phyloP scores from a whole-genome alignment of 2,113 vertebrate species.

The Lophius piscatorius region DNA sequence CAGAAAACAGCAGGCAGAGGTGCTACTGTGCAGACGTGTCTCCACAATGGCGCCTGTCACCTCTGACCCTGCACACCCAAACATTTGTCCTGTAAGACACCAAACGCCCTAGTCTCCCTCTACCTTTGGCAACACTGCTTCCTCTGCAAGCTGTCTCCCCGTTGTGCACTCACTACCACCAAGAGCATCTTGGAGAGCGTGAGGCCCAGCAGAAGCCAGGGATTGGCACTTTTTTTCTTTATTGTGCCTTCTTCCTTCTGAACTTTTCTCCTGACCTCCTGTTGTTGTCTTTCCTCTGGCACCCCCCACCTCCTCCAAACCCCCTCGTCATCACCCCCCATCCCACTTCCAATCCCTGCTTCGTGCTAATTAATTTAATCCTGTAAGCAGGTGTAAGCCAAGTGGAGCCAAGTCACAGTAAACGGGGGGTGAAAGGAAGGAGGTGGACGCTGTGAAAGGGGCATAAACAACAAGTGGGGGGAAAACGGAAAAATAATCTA shows the following conservation, averaged over 20 bases:
- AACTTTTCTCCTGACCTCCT: slow-evolving; percentile 62
- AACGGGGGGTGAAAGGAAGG: slow-evolving; percentile 65
- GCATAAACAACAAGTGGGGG: slow-evolving; percentile 68
- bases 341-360: slow-evolving; percentile 70
- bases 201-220: slow-evolving; percentile 53
- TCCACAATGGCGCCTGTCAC: slow-evolving; percentile 53
- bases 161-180: slow-evolving; percentile 31
- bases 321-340: too few species aligned
- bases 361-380: slow-evolving; percentile 88
- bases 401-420: slow-evolving; percentile 73
- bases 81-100: slow-evolving; percentile 48
- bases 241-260: slow-evolving; percentile 77
- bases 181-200: slow-evolving; percentile 55
- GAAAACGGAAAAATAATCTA: slow-evolving; percentile 76
- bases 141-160: slow-evolving; percentile 40
- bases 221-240: slow-evolving; percentile 46
- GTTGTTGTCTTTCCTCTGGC: slow-evolving; percentile 60
- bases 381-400: slow-evolving; percentile 88
- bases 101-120: slow-evolving; percentile 15
- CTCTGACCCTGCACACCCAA: slow-evolving; percentile 69
- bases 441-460: slow-evolving; percentile 71
- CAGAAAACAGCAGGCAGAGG: too few species aligned
- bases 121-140: slow-evolving; percentile 51
- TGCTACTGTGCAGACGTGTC: slow-evolving; percentile 14
- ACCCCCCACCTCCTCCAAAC: slow-evolving; percentile 30